Evolutionary conservation across 1,140 invertebrate species (phyloP).

Genomic region (Cecropterus lyciades): DNA sequence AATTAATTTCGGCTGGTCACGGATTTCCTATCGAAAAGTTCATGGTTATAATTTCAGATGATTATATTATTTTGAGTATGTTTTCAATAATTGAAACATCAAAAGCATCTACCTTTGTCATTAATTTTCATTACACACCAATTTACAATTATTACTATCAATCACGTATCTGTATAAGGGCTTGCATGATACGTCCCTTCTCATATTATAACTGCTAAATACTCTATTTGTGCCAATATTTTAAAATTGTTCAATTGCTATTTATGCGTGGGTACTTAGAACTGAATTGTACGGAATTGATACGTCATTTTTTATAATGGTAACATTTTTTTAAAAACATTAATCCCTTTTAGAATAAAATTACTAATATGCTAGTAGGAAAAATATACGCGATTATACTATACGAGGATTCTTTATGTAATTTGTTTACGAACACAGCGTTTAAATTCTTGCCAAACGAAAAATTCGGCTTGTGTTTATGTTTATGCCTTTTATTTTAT

Average conservation of each 20-base stretch:
- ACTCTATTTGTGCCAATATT: conserved; percentile 53
- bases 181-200: too few species aligned
- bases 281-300: neutral
- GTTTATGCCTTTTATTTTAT: too few species aligned
- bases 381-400: neutral
- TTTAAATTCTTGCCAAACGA: neutral
- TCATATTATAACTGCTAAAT: conserved; percentile 37
- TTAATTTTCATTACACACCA: too few species aligned
- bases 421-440: neutral
- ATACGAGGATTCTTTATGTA: neutral
- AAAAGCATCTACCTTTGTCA: too few species aligned
- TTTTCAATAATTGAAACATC: too few species aligned
- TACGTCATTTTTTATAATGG: neutral
- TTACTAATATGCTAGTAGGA: neutral
- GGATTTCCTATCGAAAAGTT: too few species aligned
- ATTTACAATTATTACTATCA: too few species aligned
- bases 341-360: neutral
- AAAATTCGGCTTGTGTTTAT: neutral
- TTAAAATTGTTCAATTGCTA: neutral
- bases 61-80: too few species aligned
- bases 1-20: too few species aligned
- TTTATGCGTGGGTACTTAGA: too few species aligned
- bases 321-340: neutral
- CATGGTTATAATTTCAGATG: too few species aligned
- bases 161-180: too few species aligned